Percentiles rank a stretch among this genome's conserved stretches.
Evolutionary conservation across 2,797 vertebrate genomes (phyloP).

Genomic region (Gymnoscopelus microlampas): DNA sequence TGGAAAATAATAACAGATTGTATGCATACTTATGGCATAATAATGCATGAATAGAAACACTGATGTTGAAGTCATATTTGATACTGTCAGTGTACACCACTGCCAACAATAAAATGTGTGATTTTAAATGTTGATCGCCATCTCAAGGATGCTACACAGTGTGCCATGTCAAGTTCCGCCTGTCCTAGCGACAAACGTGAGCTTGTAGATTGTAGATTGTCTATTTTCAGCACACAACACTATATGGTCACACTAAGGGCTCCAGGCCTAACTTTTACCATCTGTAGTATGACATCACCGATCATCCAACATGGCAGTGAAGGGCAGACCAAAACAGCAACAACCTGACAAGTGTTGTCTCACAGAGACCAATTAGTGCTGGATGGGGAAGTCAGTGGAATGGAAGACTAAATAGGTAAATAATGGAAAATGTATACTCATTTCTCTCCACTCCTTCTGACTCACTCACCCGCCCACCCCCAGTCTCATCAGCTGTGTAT

Average conservation of each 20-base stretch:
- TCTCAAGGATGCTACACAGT: not conserved
- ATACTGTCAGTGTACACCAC: too few relatives aligned
- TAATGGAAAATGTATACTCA: conserved; percentile 48
- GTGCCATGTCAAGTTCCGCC: not conserved
- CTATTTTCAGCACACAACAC: not conserved
- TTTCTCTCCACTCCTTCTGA: conserved; percentile 4
- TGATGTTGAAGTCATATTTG: too few relatives aligned
- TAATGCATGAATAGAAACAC: too few relatives aligned
- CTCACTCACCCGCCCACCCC: conserved; percentile 17
- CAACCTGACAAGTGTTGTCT: not conserved
- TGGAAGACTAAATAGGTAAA: conserved; percentile 37
- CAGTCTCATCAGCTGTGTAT: conserved; percentile 11
- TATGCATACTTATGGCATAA: too few relatives aligned
- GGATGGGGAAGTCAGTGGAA: conserved; percentile 24
- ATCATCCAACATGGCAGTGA: not conserved
- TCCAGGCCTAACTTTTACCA: not conserved
- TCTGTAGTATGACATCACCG: not conserved
- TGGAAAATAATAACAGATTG: too few relatives aligned
- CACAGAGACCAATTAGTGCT: conserved; percentile 68
- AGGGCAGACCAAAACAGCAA: conserved; percentile 6
- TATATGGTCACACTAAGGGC: not conserved
- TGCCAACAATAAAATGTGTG: too few relatives aligned
- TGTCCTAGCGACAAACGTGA: too few relatives aligned
- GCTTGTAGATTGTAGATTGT: not conserved
- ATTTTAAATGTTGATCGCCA: too few relatives aligned